phyloP scores from a whole-genome alignment of 2,888 invertebrate species.

The Cheilosia pagana region DNA sequence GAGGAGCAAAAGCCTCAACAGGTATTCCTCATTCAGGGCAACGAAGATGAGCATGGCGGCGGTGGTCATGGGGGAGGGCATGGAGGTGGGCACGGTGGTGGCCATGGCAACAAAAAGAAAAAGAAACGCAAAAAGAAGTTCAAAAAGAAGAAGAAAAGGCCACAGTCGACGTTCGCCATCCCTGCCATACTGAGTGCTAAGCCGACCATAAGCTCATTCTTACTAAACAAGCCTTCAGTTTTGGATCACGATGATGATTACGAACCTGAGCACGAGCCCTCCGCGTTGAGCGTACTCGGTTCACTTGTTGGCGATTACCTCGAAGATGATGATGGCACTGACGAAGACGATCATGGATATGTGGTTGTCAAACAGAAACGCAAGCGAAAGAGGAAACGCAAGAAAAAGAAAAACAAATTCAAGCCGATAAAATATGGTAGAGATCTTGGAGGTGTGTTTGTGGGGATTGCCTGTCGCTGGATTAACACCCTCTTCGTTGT shows the following conservation, averaged over 20 bases:
- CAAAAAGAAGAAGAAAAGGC: slow-evolving; percentile 51
- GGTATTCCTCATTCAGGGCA: slow-evolving; percentile 46
- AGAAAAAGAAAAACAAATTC: slow-evolving; percentile 80
- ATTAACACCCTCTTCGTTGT: slow-evolving; percentile 37
- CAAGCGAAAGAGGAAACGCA: slow-evolving; percentile 79
- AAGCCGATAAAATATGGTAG: slow-evolving; percentile 83
- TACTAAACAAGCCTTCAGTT: slow-evolving; percentile 18
- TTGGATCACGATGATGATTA: slow-evolving; percentile 36
- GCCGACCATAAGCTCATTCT: slow-evolving; percentile 20
- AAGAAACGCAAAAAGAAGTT: slow-evolving; percentile 51
- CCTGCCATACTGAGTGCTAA: slow-evolving; percentile 49
- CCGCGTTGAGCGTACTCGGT: slow-evolving; percentile 45
- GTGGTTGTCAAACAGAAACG: slow-evolving; percentile 75
- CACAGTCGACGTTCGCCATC: slow-evolving; percentile 50
- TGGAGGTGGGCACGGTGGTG: slow-evolving; percentile 76
- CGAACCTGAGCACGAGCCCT: slow-evolving; percentile 54
- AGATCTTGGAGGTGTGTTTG: slow-evolving; percentile 78
- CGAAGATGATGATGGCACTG: slow-evolving; percentile 39
- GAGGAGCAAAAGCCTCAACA: slow-evolving; percentile 63
- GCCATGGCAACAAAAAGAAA: slow-evolving; percentile 58
- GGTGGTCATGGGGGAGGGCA: slow-evolving; percentile 63
- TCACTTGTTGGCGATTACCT: slow-evolving; percentile 57
- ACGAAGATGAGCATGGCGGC: slow-evolving; percentile 49
- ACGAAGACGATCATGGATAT: slow-evolving; percentile 55
- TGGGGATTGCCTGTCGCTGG: slow-evolving; percentile 66